Evolutionary conservation across 2,888 invertebrate genomes (phyloP).

Genomic region (Artemia sp.): DNA sequence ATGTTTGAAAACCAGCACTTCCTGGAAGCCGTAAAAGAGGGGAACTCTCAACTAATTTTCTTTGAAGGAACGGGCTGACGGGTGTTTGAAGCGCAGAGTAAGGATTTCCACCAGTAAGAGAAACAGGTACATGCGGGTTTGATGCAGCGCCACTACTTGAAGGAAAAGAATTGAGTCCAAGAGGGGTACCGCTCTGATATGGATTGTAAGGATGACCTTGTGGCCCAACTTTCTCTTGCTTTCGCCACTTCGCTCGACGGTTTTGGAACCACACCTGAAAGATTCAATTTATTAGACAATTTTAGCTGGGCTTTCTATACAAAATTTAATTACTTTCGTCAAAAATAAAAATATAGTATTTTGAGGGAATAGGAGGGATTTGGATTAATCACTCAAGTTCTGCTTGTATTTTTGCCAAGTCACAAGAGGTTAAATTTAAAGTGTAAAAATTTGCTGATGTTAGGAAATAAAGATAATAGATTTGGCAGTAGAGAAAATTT

Average conservation of each 20-base stretch:
- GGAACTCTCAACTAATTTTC: constrained; percentile 17
- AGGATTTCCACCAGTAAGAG: neutral
- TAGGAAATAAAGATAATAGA: too few relatives aligned
- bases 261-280: constrained; percentile 87
- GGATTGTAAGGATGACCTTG: constrained; percentile 78
- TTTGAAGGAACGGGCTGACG: neutral
- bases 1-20: neutral
- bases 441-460: too few relatives aligned
- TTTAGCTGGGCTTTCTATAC: too few relatives aligned
- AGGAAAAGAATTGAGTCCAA: constrained; percentile 14
- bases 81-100: neutral
- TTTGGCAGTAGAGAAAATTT: too few relatives aligned
- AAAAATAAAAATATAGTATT: too few relatives aligned
- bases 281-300: constrained; percentile 26
- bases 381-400: too few relatives aligned
- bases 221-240: constrained; percentile 80
- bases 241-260: constrained; percentile 76
- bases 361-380: too few relatives aligned
- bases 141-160: neutral
- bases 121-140: constrained; percentile 2
- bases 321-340: too few relatives aligned
- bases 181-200: constrained; percentile 35
- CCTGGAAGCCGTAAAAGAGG: neutral
- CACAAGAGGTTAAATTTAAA: too few relatives aligned
- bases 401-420: too few relatives aligned